Evolutionary conservation across 2,797 vertebrate species (phyloP), one percentile per base, ranked within the genome.

Genomic region (Dryobates pubescens): DNA sequence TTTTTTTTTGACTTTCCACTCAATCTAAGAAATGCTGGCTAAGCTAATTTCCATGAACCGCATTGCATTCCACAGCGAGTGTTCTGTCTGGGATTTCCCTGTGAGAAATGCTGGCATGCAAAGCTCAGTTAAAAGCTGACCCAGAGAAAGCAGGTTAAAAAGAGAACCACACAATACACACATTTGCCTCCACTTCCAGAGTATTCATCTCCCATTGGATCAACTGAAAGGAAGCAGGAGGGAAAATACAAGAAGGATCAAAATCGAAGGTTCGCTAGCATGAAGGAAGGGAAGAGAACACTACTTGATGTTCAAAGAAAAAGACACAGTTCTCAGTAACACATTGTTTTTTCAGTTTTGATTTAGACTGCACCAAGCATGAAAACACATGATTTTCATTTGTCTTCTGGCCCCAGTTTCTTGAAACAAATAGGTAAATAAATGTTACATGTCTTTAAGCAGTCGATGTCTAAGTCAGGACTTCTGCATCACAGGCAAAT

Each of bases 101-200:
- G 95, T 92, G 89, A 97, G 95, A 96, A 93, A 94, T 95, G 97
- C 97, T 93, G 96, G 96, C 98, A 99, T 99, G 98, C 99, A 99
- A 98, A 98, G 98, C 98, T 97, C 87, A 78, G 93, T 77, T 95
- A 94, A 95, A 97, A 95, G 93, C 92, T 88, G 95, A 95, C 86
- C 95, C 96, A 97, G 96, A 96, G 95, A 84, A 97, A 96, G 97
- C 94, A 94, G 94, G 86, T 95, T 96, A 96, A 94, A 94, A 95
- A 95, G 96, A 94, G 93, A 97, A 97, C 97, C 97, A 97, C 96
- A 96, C 97, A 93, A 99, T 99, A 99, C 99, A 99, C 99, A 99
- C 99, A 99, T 99, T 99, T 99, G 98, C 98, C 98, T 99, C 98
- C 99, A 98, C 98, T 99, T 98, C 98, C 99, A 98, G 98, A 98